phyloP scores from a whole-genome alignment of 2,888 invertebrate species.

The Phortica magna region DNA sequence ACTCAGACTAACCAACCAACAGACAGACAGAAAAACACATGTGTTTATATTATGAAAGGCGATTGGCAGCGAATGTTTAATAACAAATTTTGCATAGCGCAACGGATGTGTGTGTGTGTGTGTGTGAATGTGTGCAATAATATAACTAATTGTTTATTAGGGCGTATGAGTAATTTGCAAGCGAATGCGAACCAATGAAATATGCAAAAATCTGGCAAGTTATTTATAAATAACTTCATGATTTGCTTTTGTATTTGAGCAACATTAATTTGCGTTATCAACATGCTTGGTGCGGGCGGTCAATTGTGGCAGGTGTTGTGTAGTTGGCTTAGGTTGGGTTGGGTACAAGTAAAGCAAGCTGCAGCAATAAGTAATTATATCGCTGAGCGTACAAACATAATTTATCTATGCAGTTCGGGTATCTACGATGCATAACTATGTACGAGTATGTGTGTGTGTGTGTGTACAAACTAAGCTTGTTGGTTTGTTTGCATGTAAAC shows the following conservation, averaged over 20 bases:
- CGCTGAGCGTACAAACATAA: not conserved
- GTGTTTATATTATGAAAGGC: not conserved
- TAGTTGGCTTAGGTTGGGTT: no score
- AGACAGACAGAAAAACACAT: not conserved
- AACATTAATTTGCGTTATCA: not conserved
- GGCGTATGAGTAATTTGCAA: conserved; percentile 7
- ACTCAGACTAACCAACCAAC: not conserved
- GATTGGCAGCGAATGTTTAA: no score
- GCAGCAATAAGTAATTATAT: not conserved
- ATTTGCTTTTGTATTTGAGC: not conserved
- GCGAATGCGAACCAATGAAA: not conserved
- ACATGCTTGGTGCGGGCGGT: not conserved
- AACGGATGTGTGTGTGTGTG: not conserved
- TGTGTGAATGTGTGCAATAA: not conserved
- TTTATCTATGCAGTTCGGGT: not conserved
- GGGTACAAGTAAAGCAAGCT: not conserved
- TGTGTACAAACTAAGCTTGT: not conserved
- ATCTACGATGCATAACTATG: not conserved
- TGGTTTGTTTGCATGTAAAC: no score
- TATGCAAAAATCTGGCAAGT: no score
- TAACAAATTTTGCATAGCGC: not conserved
- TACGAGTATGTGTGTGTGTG: not conserved
- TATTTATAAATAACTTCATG: no score
- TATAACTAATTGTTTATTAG: not conserved
- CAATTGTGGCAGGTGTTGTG: no score